Evolutionary conservation across 2,113 vertebrate species (phyloP).

Genomic region (Silurus meridionalis): DNA sequence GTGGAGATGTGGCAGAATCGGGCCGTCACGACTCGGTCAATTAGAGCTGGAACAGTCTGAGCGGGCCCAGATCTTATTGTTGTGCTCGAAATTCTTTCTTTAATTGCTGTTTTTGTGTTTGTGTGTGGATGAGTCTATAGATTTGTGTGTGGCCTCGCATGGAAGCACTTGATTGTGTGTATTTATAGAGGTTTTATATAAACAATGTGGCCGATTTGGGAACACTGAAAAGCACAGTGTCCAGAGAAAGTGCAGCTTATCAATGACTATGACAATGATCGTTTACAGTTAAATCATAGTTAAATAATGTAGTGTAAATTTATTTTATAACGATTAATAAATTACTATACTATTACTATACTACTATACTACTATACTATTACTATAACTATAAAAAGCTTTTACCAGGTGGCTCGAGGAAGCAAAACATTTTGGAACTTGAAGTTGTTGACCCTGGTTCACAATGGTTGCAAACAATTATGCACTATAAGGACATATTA

Average conservation of each 20-base stretch:
- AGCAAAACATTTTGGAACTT: too few species aligned
- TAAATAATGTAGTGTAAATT: not conserved
- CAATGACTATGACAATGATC: not conserved
- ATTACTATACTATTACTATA: not conserved
- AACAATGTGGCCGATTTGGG: not conserved
- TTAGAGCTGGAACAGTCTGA: constrained; percentile 36
- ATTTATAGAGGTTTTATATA: constrained; percentile 13
- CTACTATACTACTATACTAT: too few species aligned
- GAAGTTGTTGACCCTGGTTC: too few species aligned
- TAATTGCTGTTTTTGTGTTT: constrained; percentile 35
- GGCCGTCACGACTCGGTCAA: constrained; percentile 46
- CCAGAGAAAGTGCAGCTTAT: not conserved
- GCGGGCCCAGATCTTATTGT: constrained; percentile 29
- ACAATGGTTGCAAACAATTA: too few species aligned
- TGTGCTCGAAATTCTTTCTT: constrained; percentile 28
- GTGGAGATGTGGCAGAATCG: constrained; percentile 43
- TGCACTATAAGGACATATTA: too few species aligned
- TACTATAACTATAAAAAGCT: too few species aligned
- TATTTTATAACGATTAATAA: not conserved
- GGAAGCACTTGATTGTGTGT: not conserved
- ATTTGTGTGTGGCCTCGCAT: constrained; percentile 9
- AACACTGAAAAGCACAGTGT: not conserved
- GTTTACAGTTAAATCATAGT: not conserved
- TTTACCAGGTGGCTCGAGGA: too few species aligned
- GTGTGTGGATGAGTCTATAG: constrained; percentile 7